Base-by-base conservation (phyloP, 2,113 vertebrate genomes). In the Anhinga anhinga region DNA sequence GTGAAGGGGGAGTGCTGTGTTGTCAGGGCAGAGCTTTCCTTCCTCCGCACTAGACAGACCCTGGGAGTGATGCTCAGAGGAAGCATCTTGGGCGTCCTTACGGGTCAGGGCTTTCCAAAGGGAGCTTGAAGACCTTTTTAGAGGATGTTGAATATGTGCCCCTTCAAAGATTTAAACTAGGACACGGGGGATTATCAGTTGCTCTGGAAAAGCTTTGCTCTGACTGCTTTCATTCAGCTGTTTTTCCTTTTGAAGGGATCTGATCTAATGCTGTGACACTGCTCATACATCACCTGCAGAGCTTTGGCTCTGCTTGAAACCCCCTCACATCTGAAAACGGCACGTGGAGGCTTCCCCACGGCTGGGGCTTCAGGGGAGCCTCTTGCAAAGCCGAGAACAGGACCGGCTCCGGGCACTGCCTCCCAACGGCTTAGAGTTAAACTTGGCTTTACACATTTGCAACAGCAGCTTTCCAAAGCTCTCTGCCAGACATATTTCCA, bases 401-500 rank as follows among this genome's bases (percentile, higher is more conserved):
- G 40, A 36, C 53, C 0, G 0, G 45, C 36, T 83, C 49, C 3
- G 7, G 42, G 81, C 77, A 74, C 67, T 25, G 49, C 83, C 47
- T 95, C 34, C 87, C 10, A 18, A 53, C 90, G 85, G 65, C 73
- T 91, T 34, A 26, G 61, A 65, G 82, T 95, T 91, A 84, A 90
- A 81, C 84, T 91, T 66, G 45, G 82, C 88, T 97, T 90, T 96
- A 45, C 36, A 17, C 5, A 2, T 77, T 94, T 85, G 82, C 73
- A 89, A n/a, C 77, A 79, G 50, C 91, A 83, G 78, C 90, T 94
- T 95, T 98, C 80, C 92, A 95, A 76, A 83, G 63, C 70, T 62
- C 20, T 40, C 67, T 96, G 94, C 95, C 96, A 98, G 83, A 52
- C 23, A 32, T 25, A 62, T 90, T 96, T 97, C 94, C 88, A 97